Evolutionary conservation across 2,797 vertebrate species (phyloP), one percentile per base, ranked within the genome.

Genomic region (Cyclopterus lumpus): DNA sequence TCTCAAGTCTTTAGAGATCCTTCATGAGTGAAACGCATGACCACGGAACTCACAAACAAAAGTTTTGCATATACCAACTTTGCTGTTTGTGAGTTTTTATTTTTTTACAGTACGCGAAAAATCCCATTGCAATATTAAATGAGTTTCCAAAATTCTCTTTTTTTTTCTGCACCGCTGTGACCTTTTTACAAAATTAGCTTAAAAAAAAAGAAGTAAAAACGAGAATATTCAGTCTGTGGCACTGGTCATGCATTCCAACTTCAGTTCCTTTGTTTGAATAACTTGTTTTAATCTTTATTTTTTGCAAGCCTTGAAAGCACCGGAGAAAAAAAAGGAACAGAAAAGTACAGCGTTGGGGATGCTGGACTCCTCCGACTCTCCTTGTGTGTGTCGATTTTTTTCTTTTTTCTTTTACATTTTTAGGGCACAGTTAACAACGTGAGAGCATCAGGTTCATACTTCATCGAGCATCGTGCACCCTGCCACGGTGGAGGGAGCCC

Each of bases 291-390:
- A 84, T 88, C 86, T 89, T 91, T 79, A 93, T 96, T 95, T 94
- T 96, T 96, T 96, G 93, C 95, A 95, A 95, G 94, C 94, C 91
- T 95, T 92, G 78, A 93, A 95, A 95, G 94, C 93, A 95, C 94
- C 93, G 66, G 89, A 89, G 88, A 88, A 85, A 87, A 89, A 86
- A 70, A 84, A 84, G 80, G 36, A 85, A 90, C 89, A 78, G 61
- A 81, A 63, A 77, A 84, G 83, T 77, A 53, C 88, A 86, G 87
- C 86, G 67, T 67, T 57, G 77, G 80, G 84, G 87, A 79, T 75
- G 85, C 83, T 82, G 90, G 77, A 90, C 90, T 89, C 89, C 80
- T 88, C 80, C 42, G 36, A 82, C 86, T 88, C 85, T 81, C 79
- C 81, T 82, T 54, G 32, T 83, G 71, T 36, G 18, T 51, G 49